Evolutionary conservation across 2,113 vertebrate genomes (phyloP), one percentile per base, ranked within the genome.

Genomic region (Seriola quinqueradiata): DNA sequence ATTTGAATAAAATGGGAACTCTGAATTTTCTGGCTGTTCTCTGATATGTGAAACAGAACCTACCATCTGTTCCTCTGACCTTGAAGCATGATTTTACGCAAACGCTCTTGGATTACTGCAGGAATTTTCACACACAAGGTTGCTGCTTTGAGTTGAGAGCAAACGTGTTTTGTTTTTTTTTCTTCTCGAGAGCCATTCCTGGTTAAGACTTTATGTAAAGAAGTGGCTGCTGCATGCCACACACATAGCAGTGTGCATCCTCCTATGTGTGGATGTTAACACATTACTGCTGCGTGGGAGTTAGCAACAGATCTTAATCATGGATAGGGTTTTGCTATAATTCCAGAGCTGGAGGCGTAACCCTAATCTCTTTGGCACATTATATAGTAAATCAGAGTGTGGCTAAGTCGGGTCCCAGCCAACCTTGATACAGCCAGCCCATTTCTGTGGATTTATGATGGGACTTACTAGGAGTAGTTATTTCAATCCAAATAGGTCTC

Each of bases 311-410:
- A 91, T 88, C 83, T 92, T 90, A 90, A 93, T 92, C 90, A 90
- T 50, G 72, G 79, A 80, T 83, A 5, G 60, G 55, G 75, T 86
- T 83, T 82, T 90, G 52, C 79, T 89, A 77, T 90, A 89, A 87
- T 80, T 88, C 74, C 81, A 64, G 64, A 83, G 78, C 69, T 83
- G 61, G 64, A 88, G 78, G 82, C 83, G 23, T 76, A 85, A 77
- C 82, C 79, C 83, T 84, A 91, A 94, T 94, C 85, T 91, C 79
- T 87, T 78, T 88, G 83, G 83, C 83, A 86, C 85, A 82, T 83
- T 71, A 78, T 82, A 78, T 72, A 64, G 84, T 84, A 85, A 91
- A 87, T 87, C 83, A 80, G 74, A 88, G 75, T 69, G 81, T 57
- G 79, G 77, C 59, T 87, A 64, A 75, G 55, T 82, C 63, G 8